These are phyloP conservation scores for Sternarchorhynchus goeldii DNA, from an alignment of 2,797 vertebrate species.

Conservation along the genomic window DNA sequence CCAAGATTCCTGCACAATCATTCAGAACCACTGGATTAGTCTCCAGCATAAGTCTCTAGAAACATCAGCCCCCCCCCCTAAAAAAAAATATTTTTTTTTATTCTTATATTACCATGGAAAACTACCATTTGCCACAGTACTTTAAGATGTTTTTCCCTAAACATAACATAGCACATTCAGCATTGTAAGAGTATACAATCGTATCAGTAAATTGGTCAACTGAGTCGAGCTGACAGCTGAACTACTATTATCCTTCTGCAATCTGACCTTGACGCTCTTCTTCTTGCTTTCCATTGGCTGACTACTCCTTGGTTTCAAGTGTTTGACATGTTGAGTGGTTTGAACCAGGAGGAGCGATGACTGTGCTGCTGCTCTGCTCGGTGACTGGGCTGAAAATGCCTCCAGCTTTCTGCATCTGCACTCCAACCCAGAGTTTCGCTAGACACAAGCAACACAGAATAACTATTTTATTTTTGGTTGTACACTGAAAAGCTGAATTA, in stretches of 20 bases:
- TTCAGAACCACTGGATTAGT: not conserved
- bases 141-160: not conserved
- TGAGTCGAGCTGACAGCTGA: constrained; percentile 11
- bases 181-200: not conserved
- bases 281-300: not conserved
- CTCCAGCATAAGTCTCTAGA: not conserved
- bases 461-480: too few relatives aligned
- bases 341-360: too few relatives aligned
- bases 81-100: too few relatives aligned
- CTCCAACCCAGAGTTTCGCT: not conserved
- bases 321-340: too few relatives aligned
- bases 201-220: constrained; percentile 3
- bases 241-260: not conserved
- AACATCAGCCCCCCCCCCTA: not conserved
- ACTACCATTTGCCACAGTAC: not conserved
- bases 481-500: not conserved
- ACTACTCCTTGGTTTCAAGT: too few relatives aligned
- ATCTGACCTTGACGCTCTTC: not conserved
- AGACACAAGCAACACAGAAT: not conserved
- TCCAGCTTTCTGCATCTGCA: too few relatives aligned
- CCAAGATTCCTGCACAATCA: not conserved
- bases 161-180: not conserved
- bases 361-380: too few relatives aligned
- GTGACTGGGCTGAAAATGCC: too few relatives aligned
- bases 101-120: not conserved